Evolutionary conservation across 2,888 invertebrate species (phyloP).

Genomic region (Lottia scabra): DNA sequence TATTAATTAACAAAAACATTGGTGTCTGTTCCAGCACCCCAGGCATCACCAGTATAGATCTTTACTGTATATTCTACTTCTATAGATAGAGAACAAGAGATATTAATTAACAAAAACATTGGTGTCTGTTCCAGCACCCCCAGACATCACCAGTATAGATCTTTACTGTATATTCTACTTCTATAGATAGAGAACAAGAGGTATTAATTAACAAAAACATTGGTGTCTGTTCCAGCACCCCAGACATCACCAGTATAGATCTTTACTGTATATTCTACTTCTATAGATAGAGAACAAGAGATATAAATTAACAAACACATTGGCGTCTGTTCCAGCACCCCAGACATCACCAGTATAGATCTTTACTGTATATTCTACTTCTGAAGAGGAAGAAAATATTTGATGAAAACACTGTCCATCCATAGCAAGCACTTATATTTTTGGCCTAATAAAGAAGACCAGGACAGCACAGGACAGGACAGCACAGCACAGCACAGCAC

Average conservation of each 20-base stretch:
- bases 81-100: conserved; percentile 46
- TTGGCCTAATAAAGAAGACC: too few species aligned
- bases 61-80: conserved; percentile 64
- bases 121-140: conserved; percentile 67
- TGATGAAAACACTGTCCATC: too few species aligned
- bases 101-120: conserved; percentile 65
- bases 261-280: conserved; percentile 62
- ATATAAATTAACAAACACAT: conserved; percentile 64
- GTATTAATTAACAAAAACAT: conserved; percentile 64
- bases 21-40: conserved; percentile 67
- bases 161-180: conserved; percentile 62
- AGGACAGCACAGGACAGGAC: too few species aligned
- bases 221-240: conserved; percentile 68
- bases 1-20: conserved; percentile 65
- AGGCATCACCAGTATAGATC: conserved; percentile 65
- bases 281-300: conserved; percentile 55
- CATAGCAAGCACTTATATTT: too few species aligned
- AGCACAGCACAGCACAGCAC: too few species aligned
- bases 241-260: conserved; percentile 66
- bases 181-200: conserved; percentile 55
- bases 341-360: conserved; percentile 66
- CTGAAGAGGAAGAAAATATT: conserved; percentile 41
- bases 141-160: conserved; percentile 66
- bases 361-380: conserved; percentile 62
- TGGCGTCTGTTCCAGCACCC: conserved; percentile 68